Base-by-base conservation (phyloP, 2,113 vertebrate species). In the Columba janthina region DNA sequence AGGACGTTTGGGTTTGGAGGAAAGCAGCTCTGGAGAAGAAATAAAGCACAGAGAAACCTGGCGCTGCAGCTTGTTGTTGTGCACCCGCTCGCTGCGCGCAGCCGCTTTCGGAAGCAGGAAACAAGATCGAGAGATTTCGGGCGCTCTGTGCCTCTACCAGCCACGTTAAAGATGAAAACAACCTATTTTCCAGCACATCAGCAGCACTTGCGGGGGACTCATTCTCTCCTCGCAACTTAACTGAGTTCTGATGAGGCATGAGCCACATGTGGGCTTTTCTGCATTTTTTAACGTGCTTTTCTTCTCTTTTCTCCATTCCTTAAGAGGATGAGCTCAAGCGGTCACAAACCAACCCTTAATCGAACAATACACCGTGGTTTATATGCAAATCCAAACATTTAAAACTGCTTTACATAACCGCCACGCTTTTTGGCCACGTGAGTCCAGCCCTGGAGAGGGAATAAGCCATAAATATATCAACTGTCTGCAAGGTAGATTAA, bases 401-500 rank as follows among this genome's bases (percentile, higher is more conserved):
- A 12, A 12, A 9, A 51, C 44, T 2, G 65, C 20, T 64, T 79
- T 17, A 6, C 28, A 2, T 6, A 18, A 26, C 11, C 8, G 7
- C 17, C 2, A 19, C 0, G 2, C 32, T 53, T 86, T 65, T 57
- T 10, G 15, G 38, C 42, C 56, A 1, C 0, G 34, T 6, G 19
- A 3, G 19, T 46, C 69, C 75, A 70, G 50, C 17, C 38, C 42
- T 25, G 73, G 36, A 20, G 1, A 21, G 36, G 51, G 50, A 79
- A 26, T 31, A 31, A 77, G 40, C 5, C 36, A 31, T 19, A 12
- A 42, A n/a, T 12, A 7, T 15, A 60, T 20, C 29, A 6, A 24
- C 10, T 7, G 21, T 3, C 17, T 11, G 20, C 53, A 25, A 54
- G 34, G 9, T 7, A 20, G 34, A 29, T 73, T 7, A 25, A 51